Percentiles rank a stretch among this genome's conserved stretches.
Evolutionary conservation across 1,140 invertebrate genomes (phyloP).

Genomic region (Heliconius eleuchia): DNA sequence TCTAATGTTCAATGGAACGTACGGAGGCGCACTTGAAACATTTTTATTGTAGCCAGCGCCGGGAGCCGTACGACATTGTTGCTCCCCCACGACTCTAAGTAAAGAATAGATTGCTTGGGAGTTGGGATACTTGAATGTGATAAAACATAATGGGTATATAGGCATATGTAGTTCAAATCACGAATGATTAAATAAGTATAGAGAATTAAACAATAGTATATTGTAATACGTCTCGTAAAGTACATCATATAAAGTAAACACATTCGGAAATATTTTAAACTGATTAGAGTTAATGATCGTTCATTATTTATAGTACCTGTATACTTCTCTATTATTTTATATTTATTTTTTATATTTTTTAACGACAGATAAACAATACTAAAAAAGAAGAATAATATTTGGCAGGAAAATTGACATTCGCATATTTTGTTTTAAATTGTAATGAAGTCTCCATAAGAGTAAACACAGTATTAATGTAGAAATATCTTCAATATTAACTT

Average conservation of each 20-base stretch:
- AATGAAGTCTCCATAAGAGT: not conserved
- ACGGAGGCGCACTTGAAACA: slow-evolving; percentile 79
- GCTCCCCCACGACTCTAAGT: slow-evolving; percentile 37
- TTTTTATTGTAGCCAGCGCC: slow-evolving; percentile 71
- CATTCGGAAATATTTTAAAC: too few species aligned
- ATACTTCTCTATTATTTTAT: too few species aligned
- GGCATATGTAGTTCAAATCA: not conserved
- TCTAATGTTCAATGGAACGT: slow-evolving; percentile 74
- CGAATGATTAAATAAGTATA: too few species aligned
- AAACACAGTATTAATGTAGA: too few species aligned
- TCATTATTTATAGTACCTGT: too few species aligned
- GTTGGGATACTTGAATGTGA: not conserved
- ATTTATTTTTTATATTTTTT: too few species aligned
- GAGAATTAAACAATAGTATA: too few species aligned
- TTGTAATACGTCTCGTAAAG: too few species aligned
- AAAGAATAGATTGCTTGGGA: slow-evolving; percentile 32
- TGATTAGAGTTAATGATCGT: too few species aligned
- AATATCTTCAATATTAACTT: too few species aligned
- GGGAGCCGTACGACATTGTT: slow-evolving; percentile 58
- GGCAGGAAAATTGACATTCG: not conserved
- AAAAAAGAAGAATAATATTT: not conserved
- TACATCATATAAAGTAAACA: too few species aligned
- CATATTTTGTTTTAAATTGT: not conserved
- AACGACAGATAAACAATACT: not conserved
- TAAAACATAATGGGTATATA: not conserved